phyloP scores from a whole-genome alignment of 2,888 invertebrate species.

The Monopis laevigella region DNA sequence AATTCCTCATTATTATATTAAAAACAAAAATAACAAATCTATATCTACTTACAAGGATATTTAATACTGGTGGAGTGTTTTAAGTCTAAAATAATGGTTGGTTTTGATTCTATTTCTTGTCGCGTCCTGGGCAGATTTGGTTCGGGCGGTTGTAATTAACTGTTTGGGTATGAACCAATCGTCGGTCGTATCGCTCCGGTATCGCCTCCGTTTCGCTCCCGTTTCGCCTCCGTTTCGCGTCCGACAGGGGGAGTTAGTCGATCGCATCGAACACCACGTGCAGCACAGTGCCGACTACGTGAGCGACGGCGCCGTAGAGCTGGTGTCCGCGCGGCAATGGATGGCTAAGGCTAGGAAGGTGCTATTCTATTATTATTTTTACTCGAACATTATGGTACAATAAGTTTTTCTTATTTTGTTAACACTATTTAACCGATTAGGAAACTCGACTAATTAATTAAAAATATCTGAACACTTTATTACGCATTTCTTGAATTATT shows the following conservation, averaged over 20 bases:
- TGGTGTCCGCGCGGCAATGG: slow-evolving; percentile 82
- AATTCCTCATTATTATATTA: no score
- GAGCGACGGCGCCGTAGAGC: slow-evolving; percentile 80
- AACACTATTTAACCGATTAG: no score
- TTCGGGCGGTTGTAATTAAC: slow-evolving; percentile 10
- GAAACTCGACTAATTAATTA: no score
- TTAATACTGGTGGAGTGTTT: no score
- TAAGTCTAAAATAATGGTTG: no score
- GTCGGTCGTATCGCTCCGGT: slow-evolving; percentile 40
- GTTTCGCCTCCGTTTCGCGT: slow-evolving; percentile 49
- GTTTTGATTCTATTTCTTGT: neutral
- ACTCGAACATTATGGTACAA: no score
- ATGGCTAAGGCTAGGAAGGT: slow-evolving; percentile 91
- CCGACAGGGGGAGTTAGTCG: slow-evolving; percentile 91
- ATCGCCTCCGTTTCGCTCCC: slow-evolving; percentile 43
- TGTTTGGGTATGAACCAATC: slow-evolving; percentile 55
- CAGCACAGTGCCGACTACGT: slow-evolving; percentile 87
- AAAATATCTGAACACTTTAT: no score
- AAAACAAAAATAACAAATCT: no score
- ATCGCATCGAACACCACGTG: slow-evolving; percentile 94
- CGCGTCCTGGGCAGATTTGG: neutral
- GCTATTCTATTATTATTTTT: no score
- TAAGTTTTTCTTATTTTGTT: no score
- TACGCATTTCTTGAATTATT: no score
- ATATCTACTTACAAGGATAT: no score